A percentile compares a stretch with the other conserved stretches of the same genome.
Conservation (phyloP, 1,140 invertebrate species). For the Drosophila prosaltans region DNA sequence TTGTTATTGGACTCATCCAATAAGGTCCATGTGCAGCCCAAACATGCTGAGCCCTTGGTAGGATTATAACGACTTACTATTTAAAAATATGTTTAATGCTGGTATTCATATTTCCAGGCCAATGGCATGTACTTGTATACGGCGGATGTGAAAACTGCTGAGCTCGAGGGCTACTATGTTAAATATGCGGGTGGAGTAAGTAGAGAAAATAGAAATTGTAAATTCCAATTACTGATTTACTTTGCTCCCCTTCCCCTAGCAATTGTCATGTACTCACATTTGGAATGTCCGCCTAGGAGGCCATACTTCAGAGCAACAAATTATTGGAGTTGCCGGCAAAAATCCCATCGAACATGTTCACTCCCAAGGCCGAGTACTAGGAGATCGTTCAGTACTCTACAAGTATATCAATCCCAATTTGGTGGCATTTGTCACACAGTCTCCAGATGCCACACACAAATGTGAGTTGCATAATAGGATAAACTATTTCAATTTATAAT, state of each 20-base stretch:
- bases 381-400: constrained; percentile 97
- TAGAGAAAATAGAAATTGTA: neutral
- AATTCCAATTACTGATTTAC: neutral
- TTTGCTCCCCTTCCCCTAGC: constrained; percentile 52
- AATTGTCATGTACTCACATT: constrained; percentile 83
- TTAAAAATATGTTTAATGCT: neutral
- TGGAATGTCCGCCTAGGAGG: constrained; percentile 91
- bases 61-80: constrained; percentile 1
- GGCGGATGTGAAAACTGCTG: constrained; percentile 86
- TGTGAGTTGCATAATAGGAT: constrained; percentile 83
- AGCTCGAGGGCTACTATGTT: constrained; percentile 89
- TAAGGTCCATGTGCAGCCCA: constrained; percentile 88
- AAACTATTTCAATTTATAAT: constrained; percentile 40
- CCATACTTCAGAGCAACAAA: constrained; percentile 85
- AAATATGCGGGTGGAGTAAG: constrained; percentile 83
- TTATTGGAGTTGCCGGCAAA: constrained; percentile 89
- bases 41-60: constrained; percentile 84
- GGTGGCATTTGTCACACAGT: constrained; percentile 92
- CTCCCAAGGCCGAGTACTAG: constrained; percentile 96
- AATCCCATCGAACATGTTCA: constrained; percentile 94
- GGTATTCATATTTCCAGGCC: constrained; percentile 73
- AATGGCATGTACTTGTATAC: constrained; percentile 89
- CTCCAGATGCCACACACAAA: constrained; percentile 89
- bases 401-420: constrained; percentile 99
- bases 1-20: constrained; percentile 90